Evolutionary conservation across 2,113 vertebrate species (phyloP).

Genomic region (Trichechus manatus): DNA sequence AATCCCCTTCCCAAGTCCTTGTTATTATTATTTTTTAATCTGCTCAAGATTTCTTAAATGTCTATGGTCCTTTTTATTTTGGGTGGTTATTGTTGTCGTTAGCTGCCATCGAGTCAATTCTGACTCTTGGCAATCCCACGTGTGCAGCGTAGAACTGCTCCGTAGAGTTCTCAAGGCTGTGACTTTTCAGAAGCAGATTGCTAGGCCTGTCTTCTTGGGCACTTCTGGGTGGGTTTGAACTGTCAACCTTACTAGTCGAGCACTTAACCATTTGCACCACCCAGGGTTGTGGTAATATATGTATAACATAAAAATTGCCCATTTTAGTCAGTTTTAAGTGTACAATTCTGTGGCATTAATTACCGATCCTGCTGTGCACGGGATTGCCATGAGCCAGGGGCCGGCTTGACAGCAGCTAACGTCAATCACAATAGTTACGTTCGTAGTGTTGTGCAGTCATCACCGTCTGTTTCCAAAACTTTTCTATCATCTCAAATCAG

Average conservation of each 20-base stretch:
- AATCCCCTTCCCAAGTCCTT: background rate
- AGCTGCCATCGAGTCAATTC: background rate
- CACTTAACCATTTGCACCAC: no score
- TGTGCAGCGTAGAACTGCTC: background rate
- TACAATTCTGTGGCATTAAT: background rate
- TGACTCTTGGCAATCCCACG: background rate
- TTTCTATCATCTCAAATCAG: background rate
- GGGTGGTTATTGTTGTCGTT: background rate
- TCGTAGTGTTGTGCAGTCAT: background rate
- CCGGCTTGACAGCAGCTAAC: background rate
- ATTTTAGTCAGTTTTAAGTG: background rate
- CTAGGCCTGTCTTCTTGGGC: background rate
- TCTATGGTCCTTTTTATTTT: background rate
- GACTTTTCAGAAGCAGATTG: background rate
- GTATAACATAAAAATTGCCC: background rate
- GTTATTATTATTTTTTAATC: background rate
- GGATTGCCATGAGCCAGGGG: background rate
- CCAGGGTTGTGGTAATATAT: background rate
- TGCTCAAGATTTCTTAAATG: slow-evolving; percentile 2
- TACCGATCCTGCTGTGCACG: background rate
- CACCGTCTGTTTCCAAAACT: background rate
- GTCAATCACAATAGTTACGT: background rate
- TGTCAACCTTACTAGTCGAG: background rate
- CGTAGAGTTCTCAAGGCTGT: background rate
- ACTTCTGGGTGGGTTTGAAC: background rate